Base-by-base conservation (phyloP, 2,113 vertebrate species). In the Pedetes capensis region DNA sequence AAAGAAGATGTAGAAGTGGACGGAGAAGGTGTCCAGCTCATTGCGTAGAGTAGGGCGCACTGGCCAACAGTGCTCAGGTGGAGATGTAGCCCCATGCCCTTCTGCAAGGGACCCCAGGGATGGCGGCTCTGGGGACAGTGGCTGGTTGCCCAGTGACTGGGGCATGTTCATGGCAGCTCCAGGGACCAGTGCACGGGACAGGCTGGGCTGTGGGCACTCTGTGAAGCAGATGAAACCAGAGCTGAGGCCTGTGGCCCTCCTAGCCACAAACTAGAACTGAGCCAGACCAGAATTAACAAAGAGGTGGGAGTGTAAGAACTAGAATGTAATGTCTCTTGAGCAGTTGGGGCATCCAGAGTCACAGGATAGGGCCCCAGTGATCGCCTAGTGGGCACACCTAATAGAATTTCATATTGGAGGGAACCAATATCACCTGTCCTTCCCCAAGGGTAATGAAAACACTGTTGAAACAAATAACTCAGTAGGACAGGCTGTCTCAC, bases 1-100 rank as follows among this genome's bases (percentile, higher is more conserved):
- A 0, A 99, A 99, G 98, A 99, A 99, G 97, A 99, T 99, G 94
- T 99, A 99, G 98, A 99, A 99, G 97, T 99, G 99, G 87, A 99
- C 99, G 0, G 99, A 99, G 98, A 99, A 99, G 92, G 99, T 99
- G 97, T 99, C 99, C 98, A 99, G 98, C 97, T 99, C 99, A 0
- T 99, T 99, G 93, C 99, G 99, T 94, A 99, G 98, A 0, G 99
- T 99, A 0, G 99, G 99, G 1, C 99, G 99, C 81, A 99, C 98
- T 0, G 99, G 99, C 99, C 99, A 99, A 97, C 99, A 99, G 32
- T 75, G 95, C 59, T 89, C 98, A 5, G 91, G 87, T 92, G 51
- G 98, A 53, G 93, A 97, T 92, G 0, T 80, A 0, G 0, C 44
- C 61, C 16, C 92, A 79, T 75, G 39, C 14, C 53, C 90, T 25